These are phyloP conservation scores for Helicolenus hilgendorfi DNA, from an alignment of 2,797 vertebrate genomes.

Conservation along the genomic window DNA sequence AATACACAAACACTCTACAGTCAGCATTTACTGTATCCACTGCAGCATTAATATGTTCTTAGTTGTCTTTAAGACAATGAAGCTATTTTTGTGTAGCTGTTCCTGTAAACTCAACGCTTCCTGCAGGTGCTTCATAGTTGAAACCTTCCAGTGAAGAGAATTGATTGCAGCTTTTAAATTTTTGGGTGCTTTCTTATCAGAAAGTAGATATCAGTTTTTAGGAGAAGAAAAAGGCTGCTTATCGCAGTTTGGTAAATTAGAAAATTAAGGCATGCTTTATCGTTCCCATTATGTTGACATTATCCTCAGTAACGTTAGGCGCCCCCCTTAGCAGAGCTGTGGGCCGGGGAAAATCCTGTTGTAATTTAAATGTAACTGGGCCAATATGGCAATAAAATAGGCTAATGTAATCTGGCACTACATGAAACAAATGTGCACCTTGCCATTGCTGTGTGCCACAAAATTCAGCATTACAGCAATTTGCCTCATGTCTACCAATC, in stretches of 20 bases:
- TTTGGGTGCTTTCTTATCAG: neutral
- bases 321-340: neutral
- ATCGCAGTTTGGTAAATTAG: neutral
- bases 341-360: neutral
- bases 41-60: neutral
- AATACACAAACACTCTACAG: neutral
- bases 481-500: neutral
- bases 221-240: neutral
- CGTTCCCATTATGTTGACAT: neutral
- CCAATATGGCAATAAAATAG: neutral
- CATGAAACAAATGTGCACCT: neutral
- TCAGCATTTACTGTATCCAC: neutral
- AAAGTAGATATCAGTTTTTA: neutral
- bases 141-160: neutral
- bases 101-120: neutral
- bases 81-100: neutral
- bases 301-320: neutral
- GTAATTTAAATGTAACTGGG: neutral
- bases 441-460: neutral
- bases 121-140: constrained; percentile 27
- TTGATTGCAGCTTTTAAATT: neutral
- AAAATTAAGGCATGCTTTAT: neutral
- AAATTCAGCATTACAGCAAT: neutral
- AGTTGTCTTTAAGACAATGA: neutral
- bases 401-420: neutral